These are phyloP conservation scores for Halesus radiatus DNA, from an alignment of 1,140 invertebrate genomes.

Conservation along the genomic window DNA sequence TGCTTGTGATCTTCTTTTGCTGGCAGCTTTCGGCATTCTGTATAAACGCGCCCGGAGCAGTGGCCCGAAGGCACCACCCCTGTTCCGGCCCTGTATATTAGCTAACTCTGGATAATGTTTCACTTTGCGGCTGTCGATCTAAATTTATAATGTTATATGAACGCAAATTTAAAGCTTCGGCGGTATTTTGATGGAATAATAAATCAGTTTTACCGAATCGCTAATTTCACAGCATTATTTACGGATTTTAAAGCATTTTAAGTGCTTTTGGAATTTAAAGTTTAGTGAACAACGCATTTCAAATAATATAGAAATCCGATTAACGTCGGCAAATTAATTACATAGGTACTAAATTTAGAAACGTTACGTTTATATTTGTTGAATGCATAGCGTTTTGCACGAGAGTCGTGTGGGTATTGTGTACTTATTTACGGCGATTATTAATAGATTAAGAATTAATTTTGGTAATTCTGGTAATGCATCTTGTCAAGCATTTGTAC, in stretches of 20 bases:
- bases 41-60: too few species aligned
- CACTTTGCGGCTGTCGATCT: neutral
- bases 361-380: too few species aligned
- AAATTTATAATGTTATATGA: neutral
- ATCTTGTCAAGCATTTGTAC: too few species aligned
- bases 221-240: neutral
- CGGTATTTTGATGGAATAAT: conserved; percentile 23
- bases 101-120: neutral
- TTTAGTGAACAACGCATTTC: neutral
- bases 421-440: too few species aligned
- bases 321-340: neutral
- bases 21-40: too few species aligned
- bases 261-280: neutral
- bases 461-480: too few species aligned
- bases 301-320: neutral
- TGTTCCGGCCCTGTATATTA: neutral
- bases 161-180: neutral
- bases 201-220: neutral
- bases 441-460: too few species aligned
- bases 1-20: too few species aligned
- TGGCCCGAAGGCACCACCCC: too few species aligned
- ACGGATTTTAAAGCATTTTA: conserved; percentile 1
- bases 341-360: neutral
- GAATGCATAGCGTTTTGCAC: too few species aligned
- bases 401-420: too few species aligned